Conservation (phyloP, 2,113 vertebrate species). For the Cinclus mexicanus region DNA sequence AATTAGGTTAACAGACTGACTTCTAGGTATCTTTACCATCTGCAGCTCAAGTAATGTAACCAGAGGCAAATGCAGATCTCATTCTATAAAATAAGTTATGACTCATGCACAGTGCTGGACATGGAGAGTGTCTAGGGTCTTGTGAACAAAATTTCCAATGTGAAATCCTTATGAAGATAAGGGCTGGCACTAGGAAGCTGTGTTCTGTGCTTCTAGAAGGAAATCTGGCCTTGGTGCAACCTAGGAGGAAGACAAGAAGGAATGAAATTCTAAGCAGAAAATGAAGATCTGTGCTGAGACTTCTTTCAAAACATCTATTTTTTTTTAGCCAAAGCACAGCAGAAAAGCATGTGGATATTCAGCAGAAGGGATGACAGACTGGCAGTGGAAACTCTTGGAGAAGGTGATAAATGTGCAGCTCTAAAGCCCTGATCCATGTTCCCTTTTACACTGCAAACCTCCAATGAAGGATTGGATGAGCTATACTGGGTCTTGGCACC, state of each 20-base stretch:
- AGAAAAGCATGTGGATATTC: not conserved
- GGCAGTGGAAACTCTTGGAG: not conserved
- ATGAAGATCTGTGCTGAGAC: not conserved
- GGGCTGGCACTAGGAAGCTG: not conserved
- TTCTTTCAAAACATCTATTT: not conserved
- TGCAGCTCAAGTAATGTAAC: not conserved
- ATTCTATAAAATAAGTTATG: not conserved
- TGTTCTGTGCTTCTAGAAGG: not conserved
- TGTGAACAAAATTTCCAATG: not conserved
- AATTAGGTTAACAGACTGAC: not conserved
- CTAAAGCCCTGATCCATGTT: not conserved
- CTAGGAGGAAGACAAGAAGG: not conserved
- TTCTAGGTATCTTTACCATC: not conserved
- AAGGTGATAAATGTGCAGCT: not conserved
- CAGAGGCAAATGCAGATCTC: not conserved
- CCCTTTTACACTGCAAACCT: not conserved
- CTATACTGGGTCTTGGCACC: not conserved
- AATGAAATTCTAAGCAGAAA: not conserved
- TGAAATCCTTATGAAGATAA: not conserved
- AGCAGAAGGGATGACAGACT: not conserved
- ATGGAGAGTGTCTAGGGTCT: not conserved
- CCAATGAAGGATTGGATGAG: not conserved
- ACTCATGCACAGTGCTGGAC: not conserved
- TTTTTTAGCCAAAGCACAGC: not conserved
- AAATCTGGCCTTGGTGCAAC: not conserved